Evolutionary conservation across 2,888 invertebrate species (phyloP).

Genomic region (Euplagia quadripunctaria): DNA sequence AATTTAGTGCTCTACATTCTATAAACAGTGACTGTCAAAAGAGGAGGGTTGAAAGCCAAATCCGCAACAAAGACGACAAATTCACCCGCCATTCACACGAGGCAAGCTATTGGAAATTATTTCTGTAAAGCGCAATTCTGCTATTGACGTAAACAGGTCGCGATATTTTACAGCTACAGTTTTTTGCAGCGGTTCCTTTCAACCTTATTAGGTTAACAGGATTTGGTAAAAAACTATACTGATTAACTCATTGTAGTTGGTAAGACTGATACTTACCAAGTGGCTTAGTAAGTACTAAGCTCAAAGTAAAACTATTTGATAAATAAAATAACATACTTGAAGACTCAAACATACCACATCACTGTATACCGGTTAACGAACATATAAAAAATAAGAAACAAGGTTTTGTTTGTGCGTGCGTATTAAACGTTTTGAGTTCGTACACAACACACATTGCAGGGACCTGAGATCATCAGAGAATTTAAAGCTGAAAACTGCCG

Average conservation of each 20-base stretch:
- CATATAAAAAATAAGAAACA: background rate
- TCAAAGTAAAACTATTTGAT: background rate
- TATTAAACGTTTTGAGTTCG: no score
- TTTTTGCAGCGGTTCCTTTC: constrained; percentile 54
- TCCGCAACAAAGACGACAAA: constrained; percentile 70
- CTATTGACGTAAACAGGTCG: constrained; percentile 77
- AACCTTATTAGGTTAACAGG: constrained; percentile 44
- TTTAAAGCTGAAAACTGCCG: no score
- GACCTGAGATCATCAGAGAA: no score
- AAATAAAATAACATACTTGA: background rate
- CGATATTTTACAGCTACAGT: constrained; percentile 68
- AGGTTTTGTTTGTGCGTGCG: no score
- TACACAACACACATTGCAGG: no score
- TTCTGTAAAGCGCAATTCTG: constrained; percentile 70
- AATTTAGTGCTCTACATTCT: constrained; percentile 6
- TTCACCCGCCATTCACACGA: constrained; percentile 71
- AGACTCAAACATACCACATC: no score
- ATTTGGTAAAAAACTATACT: constrained; percentile 28
- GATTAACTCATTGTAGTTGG: constrained; percentile 3
- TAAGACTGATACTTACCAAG: background rate
- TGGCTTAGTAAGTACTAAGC: background rate
- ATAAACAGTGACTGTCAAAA: constrained; percentile 54
- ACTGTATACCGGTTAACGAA: no score
- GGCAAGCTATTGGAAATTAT: constrained; percentile 76
- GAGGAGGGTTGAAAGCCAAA: constrained; percentile 60